Evolutionary conservation across 64 coral and sea anemone genomes (phyloP), one percentile per base, ranked within the genome.

Genomic region (Astreopora myriophthalma): DNA sequence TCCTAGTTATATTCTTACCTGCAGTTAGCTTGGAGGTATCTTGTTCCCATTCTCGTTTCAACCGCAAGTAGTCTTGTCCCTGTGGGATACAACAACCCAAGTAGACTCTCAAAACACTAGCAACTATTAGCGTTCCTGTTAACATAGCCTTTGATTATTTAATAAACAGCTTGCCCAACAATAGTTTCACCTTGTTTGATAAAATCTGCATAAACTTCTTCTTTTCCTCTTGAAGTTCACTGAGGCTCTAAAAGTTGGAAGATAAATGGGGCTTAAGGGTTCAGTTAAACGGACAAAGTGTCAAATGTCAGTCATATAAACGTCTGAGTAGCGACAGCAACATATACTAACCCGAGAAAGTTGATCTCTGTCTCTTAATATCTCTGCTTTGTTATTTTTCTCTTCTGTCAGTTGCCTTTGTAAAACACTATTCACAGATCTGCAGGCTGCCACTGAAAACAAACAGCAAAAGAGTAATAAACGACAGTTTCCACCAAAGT

Each of bases 341-440:
- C 8, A 30, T n/a, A n/a, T 58, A 19, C 42, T 81, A n/a, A 94
- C 92, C 92, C 89, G 86, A 32, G 92, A 79, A 2, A 94, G 85
- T 42, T 46, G 78, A 73, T 94, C 92, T 16, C 87, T 69, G 11
- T 84, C 76, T 39, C 37, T 93, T 14, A 85, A 16, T 74, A 96
- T 44, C 37, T 90, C 85, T 25, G 90, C 95, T 62, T 94, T 96
- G 22, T 22, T 86, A 29, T 93, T 72, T 74, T 91, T 94, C 72
- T 96, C 95, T 24, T 96, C 95, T 69, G 51, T 85, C 5, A 96
- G 91, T 73, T 96, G 91, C 40, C 91, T 92, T 62, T 96, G 87
- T 31, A 96, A 91, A n/a, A 84, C 87, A 49, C 74, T 80, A 60
- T 96, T 96, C 16, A 92, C 95, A 31, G 95, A 94, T 57, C 89